phyloP scores from a whole-genome alignment of 2,113 vertebrate genomes.

The Columba livia region DNA sequence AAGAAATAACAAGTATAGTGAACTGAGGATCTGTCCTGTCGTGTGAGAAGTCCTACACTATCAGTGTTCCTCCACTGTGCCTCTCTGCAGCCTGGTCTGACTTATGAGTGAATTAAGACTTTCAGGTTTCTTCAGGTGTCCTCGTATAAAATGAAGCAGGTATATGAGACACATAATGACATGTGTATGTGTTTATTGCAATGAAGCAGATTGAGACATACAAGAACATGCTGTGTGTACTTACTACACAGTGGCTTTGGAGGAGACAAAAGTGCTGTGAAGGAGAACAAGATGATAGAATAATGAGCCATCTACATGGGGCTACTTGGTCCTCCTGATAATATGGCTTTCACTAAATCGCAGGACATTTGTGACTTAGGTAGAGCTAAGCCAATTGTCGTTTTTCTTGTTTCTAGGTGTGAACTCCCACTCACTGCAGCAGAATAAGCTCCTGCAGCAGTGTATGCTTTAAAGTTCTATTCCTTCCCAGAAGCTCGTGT shows the following conservation, averaged over 20 bases:
- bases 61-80: background rate
- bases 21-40: background rate
- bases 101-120: background rate
- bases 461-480: background rate
- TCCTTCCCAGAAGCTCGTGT: background rate
- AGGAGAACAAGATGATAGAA: background rate
- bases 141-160: background rate
- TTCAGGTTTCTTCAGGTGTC: background rate
- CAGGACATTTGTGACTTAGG: background rate
- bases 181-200: background rate
- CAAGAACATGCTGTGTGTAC: background rate
- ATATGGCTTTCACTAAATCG: background rate
- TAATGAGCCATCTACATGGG: fast-evolving
- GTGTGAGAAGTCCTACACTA: background rate
- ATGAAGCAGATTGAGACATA: background rate
- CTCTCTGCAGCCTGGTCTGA: background rate
- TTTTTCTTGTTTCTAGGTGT: background rate
- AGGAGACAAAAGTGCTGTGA: background rate
- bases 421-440: background rate
- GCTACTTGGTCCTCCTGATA: background rate
- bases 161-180: background rate
- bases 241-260: background rate
- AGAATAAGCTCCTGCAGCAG: background rate
- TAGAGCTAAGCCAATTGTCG: background rate
- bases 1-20: background rate